Evolutionary conservation across 2,888 invertebrate species (phyloP), one percentile per base, ranked within the genome.

Genomic region (Drosophila paracracens): DNA sequence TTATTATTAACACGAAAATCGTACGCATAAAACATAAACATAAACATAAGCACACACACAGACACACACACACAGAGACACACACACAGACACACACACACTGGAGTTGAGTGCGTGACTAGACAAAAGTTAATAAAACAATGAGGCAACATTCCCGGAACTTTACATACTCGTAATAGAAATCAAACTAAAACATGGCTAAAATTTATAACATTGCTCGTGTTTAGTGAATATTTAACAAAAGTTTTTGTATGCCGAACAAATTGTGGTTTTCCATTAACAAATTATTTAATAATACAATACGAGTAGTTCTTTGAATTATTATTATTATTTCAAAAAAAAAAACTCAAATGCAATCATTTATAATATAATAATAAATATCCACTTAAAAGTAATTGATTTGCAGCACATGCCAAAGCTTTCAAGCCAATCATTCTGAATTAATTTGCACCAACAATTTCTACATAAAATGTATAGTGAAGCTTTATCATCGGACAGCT

Each of bases 1-100:
- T 85, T 80, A 85, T 85, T 85, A 85, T 83, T 80, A 74, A 80
- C 76, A 85, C 64, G 74, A 72, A 80, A 85, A 73, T 76, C 70
- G 83, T 68, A 82, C 63, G 79, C 58, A 75, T 48, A 60, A 74
- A 58, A 60, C 29, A 59, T 29, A 54, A 21, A n/a, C 16, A 52
- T 4, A 53, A 18, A n/a, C 35, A 35, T 2, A 13, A 8, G 13
- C 11, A 21, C 16, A 5, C 4, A 38, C 52, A 52, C 8, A 10
- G 3, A 36, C 31, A 6, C 1, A 38, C 6, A 33, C 13, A 13
- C 21, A 52, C 27, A 10, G 5, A 46, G 2, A 38, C 21, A 13
- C 27, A 16, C 13, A 10, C 21, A 5, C 10, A 21, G 21, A 11
- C 4, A 25, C n/a, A 53, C 4, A 13, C 11, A 40, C 40, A 8